These are phyloP conservation scores for human DNA, from an alignment of 2,113 vertebrate genomes.

Conservation along the genomic window DNA sequence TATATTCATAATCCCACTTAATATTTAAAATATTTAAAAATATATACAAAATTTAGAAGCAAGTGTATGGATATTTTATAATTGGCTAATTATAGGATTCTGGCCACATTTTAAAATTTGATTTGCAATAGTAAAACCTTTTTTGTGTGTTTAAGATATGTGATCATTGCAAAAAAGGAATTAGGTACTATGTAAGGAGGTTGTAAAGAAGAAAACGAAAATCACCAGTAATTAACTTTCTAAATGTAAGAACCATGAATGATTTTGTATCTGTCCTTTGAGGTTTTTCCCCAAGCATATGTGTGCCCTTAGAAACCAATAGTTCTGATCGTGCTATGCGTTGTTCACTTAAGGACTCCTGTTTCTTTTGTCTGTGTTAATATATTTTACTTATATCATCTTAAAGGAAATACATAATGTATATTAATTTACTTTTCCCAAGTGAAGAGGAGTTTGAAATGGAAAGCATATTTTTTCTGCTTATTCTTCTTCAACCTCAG, in stretches of 20 bases:
- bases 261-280: background rate
- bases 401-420: background rate
- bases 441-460: background rate
- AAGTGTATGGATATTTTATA: background rate
- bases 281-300: background rate
- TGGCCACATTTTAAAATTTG: slow-evolving; percentile 10
- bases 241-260: background rate
- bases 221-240: background rate
- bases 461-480: background rate
- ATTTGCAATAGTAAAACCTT: slow-evolving; percentile 1
- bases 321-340: background rate
- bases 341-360: slow-evolving; percentile 7
- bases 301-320: background rate
- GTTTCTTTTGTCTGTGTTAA: background rate
- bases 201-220: slow-evolving; percentile 4
- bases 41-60: background rate
- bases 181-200: background rate
- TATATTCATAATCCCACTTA: background rate
- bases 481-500: background rate
- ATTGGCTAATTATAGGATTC: background rate
- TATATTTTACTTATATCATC: slow-evolving; percentile 4
- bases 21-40: background rate
- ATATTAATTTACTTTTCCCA: background rate
- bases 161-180: background rate
- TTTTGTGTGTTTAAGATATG: background rate